Evolutionary conservation across 2,888 invertebrate genomes (phyloP).

Genomic region (Volucella inflata): DNA sequence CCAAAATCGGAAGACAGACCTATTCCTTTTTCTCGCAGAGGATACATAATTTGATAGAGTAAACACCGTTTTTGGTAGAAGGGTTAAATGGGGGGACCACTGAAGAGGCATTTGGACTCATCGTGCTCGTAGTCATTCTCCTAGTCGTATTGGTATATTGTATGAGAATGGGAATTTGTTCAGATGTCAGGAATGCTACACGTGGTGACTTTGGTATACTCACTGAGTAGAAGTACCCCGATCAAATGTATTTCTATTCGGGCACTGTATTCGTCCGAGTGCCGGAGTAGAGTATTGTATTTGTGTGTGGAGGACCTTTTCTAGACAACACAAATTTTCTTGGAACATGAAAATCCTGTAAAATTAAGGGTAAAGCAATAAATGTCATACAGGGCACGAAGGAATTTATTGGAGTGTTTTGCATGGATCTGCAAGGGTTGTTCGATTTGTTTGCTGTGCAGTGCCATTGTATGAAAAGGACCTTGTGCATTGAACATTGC

Average conservation of each 20-base stretch:
- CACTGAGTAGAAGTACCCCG: not conserved
- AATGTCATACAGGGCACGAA: slow-evolving; percentile 63
- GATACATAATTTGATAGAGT: slow-evolving; percentile 62
- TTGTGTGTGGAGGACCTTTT: not conserved
- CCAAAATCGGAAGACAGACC: not conserved
- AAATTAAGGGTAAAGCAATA: slow-evolving; percentile 67
- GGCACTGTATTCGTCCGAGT: slow-evolving; percentile 13
- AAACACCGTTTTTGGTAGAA: slow-evolving; percentile 58
- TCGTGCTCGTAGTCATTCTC: not conserved
- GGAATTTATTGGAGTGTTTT: slow-evolving; percentile 71
- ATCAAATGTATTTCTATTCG: slow-evolving; percentile 46
- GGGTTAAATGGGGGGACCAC: slow-evolving; percentile 19
- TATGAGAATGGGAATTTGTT: slow-evolving; percentile 36
- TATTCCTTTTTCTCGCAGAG: slow-evolving; percentile 25
- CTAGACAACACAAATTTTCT: slow-evolving; percentile 1
- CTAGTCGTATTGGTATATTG: not conserved
- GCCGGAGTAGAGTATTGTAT: not conserved
- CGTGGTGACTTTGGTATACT: slow-evolving; percentile 56
- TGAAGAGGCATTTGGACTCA: slow-evolving; percentile 44
- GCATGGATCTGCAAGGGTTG: slow-evolving; percentile 41
- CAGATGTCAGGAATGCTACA: slow-evolving; percentile 58
- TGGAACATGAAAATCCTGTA: slow-evolving; percentile 58
- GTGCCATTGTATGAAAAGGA: slow-evolving; percentile 30
- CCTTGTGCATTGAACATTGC: slow-evolving; percentile 38
- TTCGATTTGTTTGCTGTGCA: slow-evolving; percentile 48